Evolutionary conservation across 2,888 invertebrate species (phyloP).

Genomic region (Belgica antarctica): DNA sequence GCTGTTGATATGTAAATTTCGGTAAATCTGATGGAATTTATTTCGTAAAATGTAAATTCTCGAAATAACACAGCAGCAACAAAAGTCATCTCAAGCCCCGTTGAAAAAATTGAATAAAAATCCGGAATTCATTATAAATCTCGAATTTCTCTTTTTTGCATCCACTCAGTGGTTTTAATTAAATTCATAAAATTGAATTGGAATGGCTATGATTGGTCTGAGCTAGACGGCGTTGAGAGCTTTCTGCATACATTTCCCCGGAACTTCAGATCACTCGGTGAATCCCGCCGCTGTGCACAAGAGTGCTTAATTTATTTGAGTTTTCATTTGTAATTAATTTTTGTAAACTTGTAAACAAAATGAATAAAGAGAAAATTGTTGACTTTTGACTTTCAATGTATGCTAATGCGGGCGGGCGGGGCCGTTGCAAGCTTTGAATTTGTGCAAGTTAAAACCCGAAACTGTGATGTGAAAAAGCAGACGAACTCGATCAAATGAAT

Average conservation of each 20-base stretch:
- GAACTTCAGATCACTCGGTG: too few species aligned
- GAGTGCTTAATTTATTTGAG: too few species aligned
- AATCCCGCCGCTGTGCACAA: too few species aligned
- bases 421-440: too few species aligned
- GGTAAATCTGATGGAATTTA: too few species aligned
- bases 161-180: slow-evolving; percentile 21
- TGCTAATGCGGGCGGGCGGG: too few species aligned
- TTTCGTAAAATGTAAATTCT: slow-evolving; percentile 33
- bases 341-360: not conserved
- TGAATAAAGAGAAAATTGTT: not conserved
- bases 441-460: too few species aligned
- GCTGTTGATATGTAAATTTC: slow-evolving; percentile 17
- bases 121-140: slow-evolving; percentile 37
- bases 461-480: too few species aligned
- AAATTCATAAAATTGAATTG: slow-evolving; percentile 39
- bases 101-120: slow-evolving; percentile 30
- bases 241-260: too few species aligned
- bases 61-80: slow-evolving; percentile 4
- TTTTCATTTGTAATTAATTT: not conserved
- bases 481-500: not conserved
- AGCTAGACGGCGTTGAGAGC: too few species aligned
- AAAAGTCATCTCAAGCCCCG: slow-evolving; percentile 42
- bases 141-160: not conserved
- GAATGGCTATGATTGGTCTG: slow-evolving; percentile 23
- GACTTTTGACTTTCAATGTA: not conserved